These are phyloP conservation scores for Parthenolecanium corni DNA, from an alignment of 2,888 invertebrate species.

Conservation along the genomic window DNA sequence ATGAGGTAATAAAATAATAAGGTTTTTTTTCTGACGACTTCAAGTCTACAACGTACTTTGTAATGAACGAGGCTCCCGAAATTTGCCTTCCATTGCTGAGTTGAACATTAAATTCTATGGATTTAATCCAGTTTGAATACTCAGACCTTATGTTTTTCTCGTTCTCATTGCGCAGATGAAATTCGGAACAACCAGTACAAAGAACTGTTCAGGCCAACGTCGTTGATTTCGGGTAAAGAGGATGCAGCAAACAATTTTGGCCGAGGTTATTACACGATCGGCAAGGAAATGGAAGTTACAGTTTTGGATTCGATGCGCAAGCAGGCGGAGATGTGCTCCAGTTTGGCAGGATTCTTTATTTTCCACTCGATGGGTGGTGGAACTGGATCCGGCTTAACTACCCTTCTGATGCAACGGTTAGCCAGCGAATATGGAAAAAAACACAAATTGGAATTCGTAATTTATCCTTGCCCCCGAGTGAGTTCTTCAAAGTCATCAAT, in stretches of 20 bases:
- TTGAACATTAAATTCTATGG: too few relatives aligned
- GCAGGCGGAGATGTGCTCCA: conserved; percentile 46
- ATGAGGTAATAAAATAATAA: too few relatives aligned
- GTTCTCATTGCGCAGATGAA: too few relatives aligned
- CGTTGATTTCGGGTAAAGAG: conserved; percentile 54
- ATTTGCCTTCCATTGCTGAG: too few relatives aligned
- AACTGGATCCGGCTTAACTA: conserved; percentile 53
- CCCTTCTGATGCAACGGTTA: conserved; percentile 51
- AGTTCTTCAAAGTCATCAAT: too few relatives aligned
- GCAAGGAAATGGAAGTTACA: conserved; percentile 47
- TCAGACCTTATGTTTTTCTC: too few relatives aligned
- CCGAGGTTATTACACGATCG: conserved; percentile 54
- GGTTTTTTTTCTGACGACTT: too few relatives aligned
- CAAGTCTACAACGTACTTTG: too few relatives aligned
- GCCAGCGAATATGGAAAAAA: conserved; percentile 54
- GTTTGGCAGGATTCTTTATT: conserved; percentile 49
- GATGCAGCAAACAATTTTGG: conserved; percentile 58
- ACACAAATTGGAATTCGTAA: conserved; percentile 51
- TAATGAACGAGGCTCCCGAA: too few relatives aligned
- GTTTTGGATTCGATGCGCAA: conserved; percentile 46
- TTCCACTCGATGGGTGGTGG: conserved; percentile 52
- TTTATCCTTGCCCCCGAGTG: conserved; percentile 52
- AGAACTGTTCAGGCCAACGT: conserved; percentile 54
- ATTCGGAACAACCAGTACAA: conserved; percentile 72
- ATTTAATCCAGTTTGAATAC: too few relatives aligned